These are phyloP conservation scores for Sardinella longiceps DNA, from an alignment of 2,797 vertebrate species.

Conservation along the genomic window DNA sequence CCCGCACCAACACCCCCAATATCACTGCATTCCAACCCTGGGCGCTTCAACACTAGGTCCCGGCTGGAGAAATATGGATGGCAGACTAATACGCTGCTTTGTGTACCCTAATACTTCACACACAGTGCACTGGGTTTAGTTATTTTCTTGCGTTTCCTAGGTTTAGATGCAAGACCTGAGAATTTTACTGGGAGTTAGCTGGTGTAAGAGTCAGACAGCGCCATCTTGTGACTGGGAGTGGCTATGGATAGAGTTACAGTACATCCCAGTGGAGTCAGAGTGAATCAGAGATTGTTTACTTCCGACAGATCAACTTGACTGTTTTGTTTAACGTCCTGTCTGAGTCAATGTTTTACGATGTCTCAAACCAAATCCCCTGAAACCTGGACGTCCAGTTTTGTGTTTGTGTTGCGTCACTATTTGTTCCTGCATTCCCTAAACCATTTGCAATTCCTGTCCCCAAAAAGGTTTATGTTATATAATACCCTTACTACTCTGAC, in stretches of 20 bases:
- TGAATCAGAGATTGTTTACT: background rate
- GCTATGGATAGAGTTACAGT: background rate
- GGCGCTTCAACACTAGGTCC: background rate
- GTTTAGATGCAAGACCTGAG: background rate
- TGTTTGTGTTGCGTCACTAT: background rate
- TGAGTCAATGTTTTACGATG: background rate
- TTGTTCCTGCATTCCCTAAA: background rate
- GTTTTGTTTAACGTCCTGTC: background rate
- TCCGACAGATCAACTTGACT: background rate
- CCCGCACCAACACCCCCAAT: background rate
- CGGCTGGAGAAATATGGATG: background rate
- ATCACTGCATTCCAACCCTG: background rate
- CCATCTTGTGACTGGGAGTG: conserved; percentile 1
- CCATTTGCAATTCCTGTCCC: background rate
- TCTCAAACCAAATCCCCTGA: background rate
- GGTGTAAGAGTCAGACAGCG: background rate
- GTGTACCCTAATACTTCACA: conserved; percentile 3
- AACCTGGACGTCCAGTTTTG: background rate
- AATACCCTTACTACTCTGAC: too few species aligned
- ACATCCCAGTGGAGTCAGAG: background rate
- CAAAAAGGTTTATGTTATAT: background rate
- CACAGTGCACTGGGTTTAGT: background rate
- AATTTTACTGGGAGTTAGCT: background rate
- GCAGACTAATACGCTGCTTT: background rate
- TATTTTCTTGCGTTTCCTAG: background rate